phyloP scores from a whole-genome alignment of 2,797 vertebrate genomes.

The Hozukius guyotensis region DNA sequence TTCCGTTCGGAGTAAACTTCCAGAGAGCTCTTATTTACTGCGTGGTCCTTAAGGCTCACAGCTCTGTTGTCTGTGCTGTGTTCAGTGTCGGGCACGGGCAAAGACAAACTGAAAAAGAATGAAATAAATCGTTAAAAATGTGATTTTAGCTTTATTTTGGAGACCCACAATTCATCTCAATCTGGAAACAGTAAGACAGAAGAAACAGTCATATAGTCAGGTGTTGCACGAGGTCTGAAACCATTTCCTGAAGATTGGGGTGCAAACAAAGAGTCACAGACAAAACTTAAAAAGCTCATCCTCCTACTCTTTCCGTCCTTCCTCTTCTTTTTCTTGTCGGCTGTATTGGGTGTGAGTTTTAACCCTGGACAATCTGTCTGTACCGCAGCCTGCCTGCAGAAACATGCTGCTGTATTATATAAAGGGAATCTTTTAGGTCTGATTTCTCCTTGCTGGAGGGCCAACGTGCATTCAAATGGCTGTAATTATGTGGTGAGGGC shows the following conservation, averaged over 20 bases:
- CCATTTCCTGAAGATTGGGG: not conserved
- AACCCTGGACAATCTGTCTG: conserved; percentile 6
- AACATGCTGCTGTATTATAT: conserved; percentile 34
- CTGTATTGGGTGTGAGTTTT: not conserved
- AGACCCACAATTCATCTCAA: not conserved
- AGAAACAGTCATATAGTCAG: conserved; percentile 6
- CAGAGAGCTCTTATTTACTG: conserved; percentile 52
- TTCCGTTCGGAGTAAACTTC: conserved; percentile 72
- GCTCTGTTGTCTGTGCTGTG: conserved; percentile 15
- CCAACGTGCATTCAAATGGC: conserved; percentile 25
- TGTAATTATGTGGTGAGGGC: conserved; percentile 40
- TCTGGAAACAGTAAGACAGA: not conserved
- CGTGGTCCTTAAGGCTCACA: conserved; percentile 11
- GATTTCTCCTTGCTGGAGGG: conserved; percentile 64
- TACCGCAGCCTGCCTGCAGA: conserved; percentile 29
- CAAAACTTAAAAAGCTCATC: conserved; percentile 20
- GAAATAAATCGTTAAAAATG: not conserved
- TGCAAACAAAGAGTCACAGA: conserved; percentile 22
- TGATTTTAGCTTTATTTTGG: not conserved
- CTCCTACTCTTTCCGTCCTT: conserved; percentile 13
- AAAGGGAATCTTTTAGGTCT: conserved; percentile 47
- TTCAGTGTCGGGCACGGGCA: not conserved
- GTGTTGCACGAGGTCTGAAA: not conserved
- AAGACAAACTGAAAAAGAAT: not conserved
- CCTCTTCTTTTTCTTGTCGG: not conserved